Conservation (phyloP, 2,797 vertebrate species). For the Sebastes matsubarae region DNA sequence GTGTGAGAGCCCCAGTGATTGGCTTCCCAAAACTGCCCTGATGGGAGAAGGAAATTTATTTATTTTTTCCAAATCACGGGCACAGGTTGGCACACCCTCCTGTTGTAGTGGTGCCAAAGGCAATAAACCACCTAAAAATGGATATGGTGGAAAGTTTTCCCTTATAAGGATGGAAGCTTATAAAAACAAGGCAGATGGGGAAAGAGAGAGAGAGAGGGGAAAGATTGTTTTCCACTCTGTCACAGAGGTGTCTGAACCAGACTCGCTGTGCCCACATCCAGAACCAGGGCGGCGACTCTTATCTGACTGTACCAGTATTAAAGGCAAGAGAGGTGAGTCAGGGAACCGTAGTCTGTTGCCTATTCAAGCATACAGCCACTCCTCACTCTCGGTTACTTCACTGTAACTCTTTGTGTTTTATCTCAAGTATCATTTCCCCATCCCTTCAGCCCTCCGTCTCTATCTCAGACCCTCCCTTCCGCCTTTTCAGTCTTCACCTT, state of each 20-base stretch:
- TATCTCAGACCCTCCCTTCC: background rate
- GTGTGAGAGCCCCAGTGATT: constrained; percentile 60
- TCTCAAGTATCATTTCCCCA: background rate
- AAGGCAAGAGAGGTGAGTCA: constrained; percentile 18
- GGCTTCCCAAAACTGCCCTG: constrained; percentile 37
- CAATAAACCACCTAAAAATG: constrained; percentile 87
- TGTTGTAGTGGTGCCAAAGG: constrained; percentile 77
- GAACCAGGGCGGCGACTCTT: constrained; percentile 41
- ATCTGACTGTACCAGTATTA: constrained; percentile 57
- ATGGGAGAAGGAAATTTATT: constrained; percentile 52
- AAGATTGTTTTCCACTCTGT: constrained; percentile 81
- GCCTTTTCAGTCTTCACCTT: background rate
- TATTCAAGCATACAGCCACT: constrained; percentile 27
- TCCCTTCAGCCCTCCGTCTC: background rate
- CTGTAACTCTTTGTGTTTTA: constrained; percentile 11
- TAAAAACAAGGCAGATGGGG: constrained; percentile 80
- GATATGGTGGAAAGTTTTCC: constrained; percentile 85
- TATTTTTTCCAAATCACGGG: constrained; percentile 73
- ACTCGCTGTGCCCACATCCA: constrained; percentile 42
- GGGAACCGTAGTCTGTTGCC: background rate
- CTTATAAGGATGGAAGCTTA: constrained; percentile 74
- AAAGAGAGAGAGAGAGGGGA: constrained; percentile 57
- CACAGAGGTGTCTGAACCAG: constrained; percentile 73
- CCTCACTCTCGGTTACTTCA: background rate
- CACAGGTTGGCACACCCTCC: constrained; percentile 83